Conservation (phyloP, 2,797 vertebrate genomes). For the Falco peregrinus region DNA sequence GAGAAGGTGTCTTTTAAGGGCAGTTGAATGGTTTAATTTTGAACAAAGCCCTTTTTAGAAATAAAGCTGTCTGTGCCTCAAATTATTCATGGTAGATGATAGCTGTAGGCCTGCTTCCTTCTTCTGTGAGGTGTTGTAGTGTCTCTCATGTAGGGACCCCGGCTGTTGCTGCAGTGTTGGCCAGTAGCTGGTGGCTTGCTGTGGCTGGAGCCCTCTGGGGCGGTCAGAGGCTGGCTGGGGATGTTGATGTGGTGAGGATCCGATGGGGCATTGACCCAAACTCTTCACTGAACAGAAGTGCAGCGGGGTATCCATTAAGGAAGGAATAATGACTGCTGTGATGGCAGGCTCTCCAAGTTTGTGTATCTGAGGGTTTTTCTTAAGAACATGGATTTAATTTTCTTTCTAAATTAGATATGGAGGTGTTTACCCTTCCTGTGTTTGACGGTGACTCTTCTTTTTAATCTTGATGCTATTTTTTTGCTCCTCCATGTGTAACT, state of each 20-base stretch:
- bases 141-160: accelerated
- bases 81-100: background rate
- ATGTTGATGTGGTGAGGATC: background rate
- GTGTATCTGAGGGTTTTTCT: background rate
- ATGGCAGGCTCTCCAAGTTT: background rate
- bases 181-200: background rate
- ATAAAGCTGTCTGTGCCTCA: background rate
- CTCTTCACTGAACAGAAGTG: background rate
- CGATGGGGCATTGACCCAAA: background rate
- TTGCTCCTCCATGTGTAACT: background rate
- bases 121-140: background rate
- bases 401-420: background rate
- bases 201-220: background rate
- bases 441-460: background rate
- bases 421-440: background rate
- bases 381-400: background rate
- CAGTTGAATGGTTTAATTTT: background rate
- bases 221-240: accelerated
- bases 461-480: background rate
- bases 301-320: background rate
- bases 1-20: background rate
- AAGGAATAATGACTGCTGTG: background rate
- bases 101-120: background rate
- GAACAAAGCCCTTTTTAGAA: background rate
- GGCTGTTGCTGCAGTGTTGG: background rate